Evolutionary conservation across 2,113 vertebrate species (phyloP).

Genomic region (Rhynchomys soricoides): DNA sequence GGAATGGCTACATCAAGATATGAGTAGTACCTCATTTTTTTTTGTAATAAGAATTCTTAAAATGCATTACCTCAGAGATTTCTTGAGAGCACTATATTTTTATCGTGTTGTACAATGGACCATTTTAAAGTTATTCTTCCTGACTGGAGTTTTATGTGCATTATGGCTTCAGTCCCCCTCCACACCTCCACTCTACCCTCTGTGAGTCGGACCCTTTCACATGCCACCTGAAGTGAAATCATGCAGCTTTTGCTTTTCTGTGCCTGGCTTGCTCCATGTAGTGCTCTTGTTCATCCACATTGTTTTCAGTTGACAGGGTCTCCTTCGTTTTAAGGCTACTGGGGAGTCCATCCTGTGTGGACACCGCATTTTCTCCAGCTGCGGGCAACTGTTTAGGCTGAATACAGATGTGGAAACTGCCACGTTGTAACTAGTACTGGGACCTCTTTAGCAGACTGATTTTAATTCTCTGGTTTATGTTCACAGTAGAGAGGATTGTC

Average conservation of each 20-base stretch:
- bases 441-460: neutral
- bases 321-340: too few species aligned
- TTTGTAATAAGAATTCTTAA: neutral
- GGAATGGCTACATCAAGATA: neutral
- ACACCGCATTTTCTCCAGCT: neutral
- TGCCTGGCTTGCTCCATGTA: neutral
- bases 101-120: neutral
- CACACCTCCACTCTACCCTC: accelerated
- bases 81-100: neutral
- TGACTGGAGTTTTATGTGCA: neutral
- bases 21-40: neutral
- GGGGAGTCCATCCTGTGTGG: too few species aligned
- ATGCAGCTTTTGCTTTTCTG: too few species aligned
- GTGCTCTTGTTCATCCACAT: neutral
- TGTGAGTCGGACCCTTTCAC: neutral
- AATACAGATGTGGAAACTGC: neutral
- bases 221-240: neutral
- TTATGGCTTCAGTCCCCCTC: neutral
- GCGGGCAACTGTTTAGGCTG: neutral
- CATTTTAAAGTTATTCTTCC: neutral
- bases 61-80: neutral
- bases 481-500: neutral
- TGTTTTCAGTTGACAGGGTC: neutral
- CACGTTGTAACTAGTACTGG: neutral
- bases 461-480: neutral